Evolutionary conservation across 2,113 vertebrate genomes (phyloP).

Genomic region (Leuciscus idus): DNA sequence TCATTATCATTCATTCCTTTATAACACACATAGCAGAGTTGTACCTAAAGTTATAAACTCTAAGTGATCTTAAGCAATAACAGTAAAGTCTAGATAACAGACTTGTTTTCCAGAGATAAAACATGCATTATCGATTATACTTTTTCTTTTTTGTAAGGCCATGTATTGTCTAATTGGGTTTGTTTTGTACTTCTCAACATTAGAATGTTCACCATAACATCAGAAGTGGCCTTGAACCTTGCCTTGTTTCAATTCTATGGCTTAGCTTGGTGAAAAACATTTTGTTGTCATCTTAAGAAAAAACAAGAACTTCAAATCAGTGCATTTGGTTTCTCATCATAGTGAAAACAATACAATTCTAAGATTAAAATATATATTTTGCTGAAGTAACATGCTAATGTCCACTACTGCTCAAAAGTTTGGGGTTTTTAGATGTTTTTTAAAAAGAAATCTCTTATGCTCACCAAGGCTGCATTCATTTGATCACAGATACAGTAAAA

Average conservation of each 20-base stretch:
- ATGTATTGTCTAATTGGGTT: slow-evolving; percentile 18
- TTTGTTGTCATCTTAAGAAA: neutral
- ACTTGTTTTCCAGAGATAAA: slow-evolving; percentile 26
- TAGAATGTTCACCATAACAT: slow-evolving; percentile 9
- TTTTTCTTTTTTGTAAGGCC: neutral
- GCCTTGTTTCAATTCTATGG: neutral
- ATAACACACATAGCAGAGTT: neutral
- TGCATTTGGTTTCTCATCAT: neutral
- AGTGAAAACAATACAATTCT: neutral
- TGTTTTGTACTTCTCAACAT: neutral
- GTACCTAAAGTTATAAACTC: neutral
- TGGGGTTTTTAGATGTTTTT: neutral
- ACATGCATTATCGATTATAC: neutral
- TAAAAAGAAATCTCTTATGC: neutral
- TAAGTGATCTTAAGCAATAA: neutral
- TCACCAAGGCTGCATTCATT: neutral
- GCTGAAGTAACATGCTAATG: neutral
- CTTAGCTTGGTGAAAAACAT: slow-evolving; percentile 2
- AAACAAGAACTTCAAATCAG: neutral
- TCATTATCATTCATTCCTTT: neutral
- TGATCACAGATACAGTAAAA: neutral
- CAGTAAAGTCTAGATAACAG: slow-evolving; percentile 21
- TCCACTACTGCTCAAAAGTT: neutral
- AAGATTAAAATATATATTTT: neutral
- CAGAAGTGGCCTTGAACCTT: slow-evolving; percentile 36